Evolutionary conservation across 2,797 vertebrate genomes (phyloP), one percentile per base, ranked within the genome.

Genomic region (Euphonia xanthogaster): DNA sequence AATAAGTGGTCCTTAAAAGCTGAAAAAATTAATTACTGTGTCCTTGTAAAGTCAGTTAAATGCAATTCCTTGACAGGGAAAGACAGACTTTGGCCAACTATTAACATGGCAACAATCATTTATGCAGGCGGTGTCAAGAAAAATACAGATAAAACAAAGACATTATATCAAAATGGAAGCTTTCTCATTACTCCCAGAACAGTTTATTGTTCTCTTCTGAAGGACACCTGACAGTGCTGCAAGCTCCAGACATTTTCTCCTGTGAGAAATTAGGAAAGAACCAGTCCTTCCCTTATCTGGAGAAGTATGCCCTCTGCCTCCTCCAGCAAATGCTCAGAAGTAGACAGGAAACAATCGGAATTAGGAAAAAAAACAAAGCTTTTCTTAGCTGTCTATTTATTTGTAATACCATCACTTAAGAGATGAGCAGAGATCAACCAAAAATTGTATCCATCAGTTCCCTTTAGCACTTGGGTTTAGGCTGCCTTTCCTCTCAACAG

Each of bases 201-300:
- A 92, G 66, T 73, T 80, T 45, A 39, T 50, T 85, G 50, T 67
- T 88, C 90, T 76, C 51, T 84, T 90, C 30, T 51, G 71, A 94
- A 94, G 45, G 84, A 76, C 90, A 61, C 48, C n/a, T 73, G 63
- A 87, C 19, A 62, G 37, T 80, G 27, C 33, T 89, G 42, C 60
- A 87, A 80, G 33, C 12, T 83, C 30, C 39, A 88, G 61, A 8
- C 31, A 13, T 67, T 83, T 39, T 67, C 72, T 22, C 16, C 22
- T 73, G 27, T 42, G 57, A 87, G 40, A 76, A 92, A 47, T 30
- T 25, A 23, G 14, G 48, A 62, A 76, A 85, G 63, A 81, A 79
- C 5, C 37, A 73, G 37, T n/a, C 24, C 22, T 87, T 15, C 62
- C 35, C 57, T 77, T 54, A 50, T 55, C 66, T 71, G 33, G 53